Conservation (phyloP, 2,888 invertebrate genomes). For the Euspilapteryx auroguttella region DNA sequence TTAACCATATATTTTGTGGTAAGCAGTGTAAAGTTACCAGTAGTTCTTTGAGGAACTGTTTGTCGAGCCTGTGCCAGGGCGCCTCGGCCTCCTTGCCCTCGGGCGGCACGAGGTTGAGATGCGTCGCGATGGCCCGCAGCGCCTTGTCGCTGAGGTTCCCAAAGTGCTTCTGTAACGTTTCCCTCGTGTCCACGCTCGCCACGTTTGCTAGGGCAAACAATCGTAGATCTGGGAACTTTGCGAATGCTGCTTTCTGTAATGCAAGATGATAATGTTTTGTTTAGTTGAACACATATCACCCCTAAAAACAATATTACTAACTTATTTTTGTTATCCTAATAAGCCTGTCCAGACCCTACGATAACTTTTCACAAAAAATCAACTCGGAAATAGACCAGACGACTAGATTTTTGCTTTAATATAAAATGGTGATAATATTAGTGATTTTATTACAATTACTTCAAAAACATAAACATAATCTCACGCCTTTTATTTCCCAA, state of each 20-base stretch:
- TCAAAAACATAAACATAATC: too few relatives aligned
- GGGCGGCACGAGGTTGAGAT: constrained; percentile 83
- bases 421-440: too few relatives aligned
- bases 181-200: constrained; percentile 90
- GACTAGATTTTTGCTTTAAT: too few relatives aligned
- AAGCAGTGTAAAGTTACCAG: constrained; percentile 68
- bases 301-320: too few relatives aligned
- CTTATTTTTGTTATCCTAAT: too few relatives aligned
- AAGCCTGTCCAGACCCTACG: too few relatives aligned
- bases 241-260: constrained; percentile 86
- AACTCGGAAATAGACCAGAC: too few relatives aligned
- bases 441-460: too few relatives aligned
- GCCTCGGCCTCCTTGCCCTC: constrained; percentile 67
- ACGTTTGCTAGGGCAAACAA: constrained; percentile 92
- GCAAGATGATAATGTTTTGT: constrained; percentile 4
- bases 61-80: constrained; percentile 79
- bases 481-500: too few relatives aligned
- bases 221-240: constrained; percentile 83
- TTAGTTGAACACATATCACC: neutral
- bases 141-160: constrained; percentile 71
- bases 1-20: too few relatives aligned
- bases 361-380: too few relatives aligned
- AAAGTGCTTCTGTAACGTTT: constrained; percentile 83
- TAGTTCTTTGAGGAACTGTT: constrained; percentile 81
- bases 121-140: constrained; percentile 82